These are phyloP conservation scores for Pyrocoelia pectoralis DNA, from an alignment of 2,888 invertebrate species.

Conservation along the genomic window DNA sequence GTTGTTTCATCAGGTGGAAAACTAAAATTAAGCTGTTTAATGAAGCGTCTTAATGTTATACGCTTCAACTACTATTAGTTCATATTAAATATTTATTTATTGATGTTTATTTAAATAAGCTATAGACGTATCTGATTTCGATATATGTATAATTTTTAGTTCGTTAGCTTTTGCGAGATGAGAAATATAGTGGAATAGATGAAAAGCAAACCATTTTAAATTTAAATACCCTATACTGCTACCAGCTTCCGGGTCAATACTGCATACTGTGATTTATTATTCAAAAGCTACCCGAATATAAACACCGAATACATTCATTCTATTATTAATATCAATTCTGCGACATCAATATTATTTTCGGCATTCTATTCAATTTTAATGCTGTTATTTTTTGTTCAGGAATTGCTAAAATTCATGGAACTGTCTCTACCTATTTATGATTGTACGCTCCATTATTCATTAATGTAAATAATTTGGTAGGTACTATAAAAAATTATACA, in stretches of 20 bases:
- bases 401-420: too few species aligned
- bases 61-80: conserved; percentile 14
- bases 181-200: background rate
- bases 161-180: background rate
- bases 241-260: conserved; percentile 1
- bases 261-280: conserved; percentile 9
- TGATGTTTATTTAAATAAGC: background rate
- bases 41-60: conserved; percentile 23
- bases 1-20: conserved; percentile 15
- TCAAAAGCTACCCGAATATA: background rate
- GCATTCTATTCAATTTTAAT: background rate
- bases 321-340: background rate
- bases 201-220: conserved; percentile 5
- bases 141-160: background rate
- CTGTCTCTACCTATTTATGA: too few species aligned
- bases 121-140: background rate
- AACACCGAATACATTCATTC: background rate
- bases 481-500: too few species aligned
- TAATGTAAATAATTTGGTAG: too few species aligned
- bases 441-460: too few species aligned
- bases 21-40: conserved; percentile 26
- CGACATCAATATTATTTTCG: background rate
- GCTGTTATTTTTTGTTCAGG: background rate
- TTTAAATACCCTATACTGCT: background rate
- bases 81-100: background rate